A percentile compares a stretch with the other conserved stretches of the same genome.
phyloP scores from a whole-genome alignment of 2,888 invertebrate species.

The Neoitamus cyanurus region DNA sequence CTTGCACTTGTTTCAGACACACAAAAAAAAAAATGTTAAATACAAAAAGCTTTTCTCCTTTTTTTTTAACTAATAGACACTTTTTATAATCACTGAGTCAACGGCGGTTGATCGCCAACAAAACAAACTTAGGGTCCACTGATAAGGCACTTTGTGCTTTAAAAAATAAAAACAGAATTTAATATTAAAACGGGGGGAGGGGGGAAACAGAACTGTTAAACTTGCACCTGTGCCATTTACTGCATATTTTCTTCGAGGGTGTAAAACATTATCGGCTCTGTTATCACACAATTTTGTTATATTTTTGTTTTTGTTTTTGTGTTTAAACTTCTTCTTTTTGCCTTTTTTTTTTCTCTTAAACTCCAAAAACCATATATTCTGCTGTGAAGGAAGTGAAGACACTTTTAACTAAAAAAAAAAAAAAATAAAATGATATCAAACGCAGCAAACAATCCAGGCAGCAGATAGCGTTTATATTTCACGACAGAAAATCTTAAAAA shows the following conservation, averaged over 20 bases:
- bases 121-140: neutral
- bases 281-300: neutral
- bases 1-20: neutral
- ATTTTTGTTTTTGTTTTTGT: neutral
- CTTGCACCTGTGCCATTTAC: neutral
- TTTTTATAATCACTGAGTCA: too few relatives aligned
- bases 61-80: too few relatives aligned
- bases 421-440: neutral
- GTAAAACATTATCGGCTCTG: neutral
- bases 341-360: neutral
- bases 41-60: too few relatives aligned
- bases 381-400: neutral
- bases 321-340: neutral
- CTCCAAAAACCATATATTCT: neutral
- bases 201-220: neutral
- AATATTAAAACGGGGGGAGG: neutral
- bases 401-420: neutral
- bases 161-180: neutral
- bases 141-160: conserved; percentile 12
- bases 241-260: neutral
- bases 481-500: neutral
- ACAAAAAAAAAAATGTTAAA: neutral
- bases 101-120: too few relatives aligned
- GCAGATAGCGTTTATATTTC: too few relatives aligned
- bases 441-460: neutral